phyloP scores from a whole-genome alignment of 2,113 vertebrate species.

The Myrmecophaga tridactyla region DNA sequence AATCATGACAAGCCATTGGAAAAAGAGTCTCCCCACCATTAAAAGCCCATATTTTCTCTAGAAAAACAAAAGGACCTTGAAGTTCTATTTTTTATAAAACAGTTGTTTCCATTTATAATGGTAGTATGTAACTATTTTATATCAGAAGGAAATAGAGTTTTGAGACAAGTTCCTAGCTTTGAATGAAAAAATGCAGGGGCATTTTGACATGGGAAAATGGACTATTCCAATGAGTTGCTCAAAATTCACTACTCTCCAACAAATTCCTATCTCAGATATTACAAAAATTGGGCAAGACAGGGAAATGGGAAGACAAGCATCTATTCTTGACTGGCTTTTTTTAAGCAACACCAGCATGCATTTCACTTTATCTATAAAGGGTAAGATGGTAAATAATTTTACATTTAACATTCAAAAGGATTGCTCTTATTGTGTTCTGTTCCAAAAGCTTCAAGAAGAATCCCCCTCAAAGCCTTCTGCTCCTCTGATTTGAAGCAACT shows the following conservation, averaged over 20 bases:
- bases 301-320: not conserved
- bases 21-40: too few species aligned
- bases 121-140: not conserved
- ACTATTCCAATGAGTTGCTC: not conserved
- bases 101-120: not conserved
- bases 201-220: not conserved
- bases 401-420: not conserved
- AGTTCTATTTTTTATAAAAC: not conserved
- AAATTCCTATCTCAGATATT: accelerated
- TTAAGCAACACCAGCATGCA: not conserved
- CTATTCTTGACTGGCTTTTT: not conserved
- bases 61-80: not conserved
- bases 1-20: not conserved
- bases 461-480: not conserved
- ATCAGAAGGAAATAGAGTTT: not conserved
- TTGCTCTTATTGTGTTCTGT: not conserved
- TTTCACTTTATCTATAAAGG: not conserved
- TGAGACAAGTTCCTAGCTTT: not conserved
- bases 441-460: not conserved
- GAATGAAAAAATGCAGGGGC: not conserved
- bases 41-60: not conserved
- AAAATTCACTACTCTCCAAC: not conserved
- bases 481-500: not conserved
- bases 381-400: not conserved
- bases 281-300: too few species aligned